Base-by-base conservation (phyloP, 2,797 vertebrate genomes). In the Numenius phaeopus region DNA sequence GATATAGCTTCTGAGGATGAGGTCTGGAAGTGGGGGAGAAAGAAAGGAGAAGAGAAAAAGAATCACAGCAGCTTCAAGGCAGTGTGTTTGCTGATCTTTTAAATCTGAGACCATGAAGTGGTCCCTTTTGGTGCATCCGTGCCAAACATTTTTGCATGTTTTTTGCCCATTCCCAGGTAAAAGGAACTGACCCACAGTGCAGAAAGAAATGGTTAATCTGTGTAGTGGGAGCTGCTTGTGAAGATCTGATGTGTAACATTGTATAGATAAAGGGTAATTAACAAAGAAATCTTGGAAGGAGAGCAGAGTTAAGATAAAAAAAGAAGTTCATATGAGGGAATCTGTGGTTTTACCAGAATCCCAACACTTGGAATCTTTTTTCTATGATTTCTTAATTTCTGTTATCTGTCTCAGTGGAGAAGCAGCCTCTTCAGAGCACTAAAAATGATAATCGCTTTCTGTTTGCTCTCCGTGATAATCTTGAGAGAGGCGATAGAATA, bases 11-110 rank as follows among this genome's bases (percentile, higher is more conserved):
- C n/a, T 67, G 65, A 72, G 59, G 19, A 22, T 34, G 54, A 58
- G 21, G 12, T 79, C 50, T 89, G 79, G 32, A 86, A 47, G 11
- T 9, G 13, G 3, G 7, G 23, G 23, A 73, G 66, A 42, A 86
- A 54, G 47, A 34, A 37, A 27, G 14, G 11, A 67, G 32, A 40
- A 21, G 34, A 64, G 44, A 34, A 49, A 10, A 37, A 49, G 27
- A 65, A 15, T 50, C 7, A 1, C 0, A 0, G 8, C 29, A 62
- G 40, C 40, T 84, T 93, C 39, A 40, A 55, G 32, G 5, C 49
- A 61, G 2, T 70, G 32, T 19, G 27, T 66, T 83, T 81, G 49
- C 57, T 72, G 50, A 4, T 76, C 40, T 66, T 37, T 32, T 30
- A 47, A 87, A 65, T 46, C 22, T 21, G 55, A 86, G 65, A 14